A percentile compares a stretch with the other conserved stretches of the same genome.
Conservation (phyloP, 1,140 invertebrate genomes). For the Schlechtendalia chinensis region DNA sequence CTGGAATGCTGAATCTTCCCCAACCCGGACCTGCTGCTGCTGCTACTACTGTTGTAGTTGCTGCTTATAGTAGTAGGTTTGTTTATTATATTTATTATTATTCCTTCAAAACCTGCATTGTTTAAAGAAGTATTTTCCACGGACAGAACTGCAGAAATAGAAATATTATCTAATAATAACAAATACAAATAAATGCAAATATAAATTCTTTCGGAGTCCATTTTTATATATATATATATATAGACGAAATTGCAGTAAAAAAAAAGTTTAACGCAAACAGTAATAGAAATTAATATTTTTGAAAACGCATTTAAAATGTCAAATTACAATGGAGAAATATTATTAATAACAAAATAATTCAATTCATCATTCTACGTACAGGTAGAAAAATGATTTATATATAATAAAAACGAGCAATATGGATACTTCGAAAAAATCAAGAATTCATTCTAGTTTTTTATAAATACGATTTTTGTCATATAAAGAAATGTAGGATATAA, state of each 20-base stretch:
- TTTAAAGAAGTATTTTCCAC: constrained; percentile 36
- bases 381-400: too few relatives aligned
- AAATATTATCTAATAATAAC: constrained; percentile 11
- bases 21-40: constrained; percentile 42
- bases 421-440: too few relatives aligned
- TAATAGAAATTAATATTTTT: constrained; percentile 2
- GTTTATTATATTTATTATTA: constrained; percentile 44
- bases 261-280: too few relatives aligned
- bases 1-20: constrained; percentile 49
- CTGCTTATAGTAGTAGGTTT: constrained; percentile 30
- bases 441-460: too few relatives aligned
- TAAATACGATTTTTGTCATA: too few relatives aligned
- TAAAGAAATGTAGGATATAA: too few relatives aligned
- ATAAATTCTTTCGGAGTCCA: background rate
- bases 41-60: constrained; percentile 28
- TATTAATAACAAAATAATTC: background rate
- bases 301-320: background rate
- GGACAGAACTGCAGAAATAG: background rate
- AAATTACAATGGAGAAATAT: background rate
- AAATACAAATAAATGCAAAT: constrained; percentile 10
- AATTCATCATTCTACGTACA: background rate
- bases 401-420: too few relatives aligned
- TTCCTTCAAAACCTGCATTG: constrained; percentile 39
- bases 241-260: background rate
- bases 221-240: background rate